phyloP scores from a whole-genome alignment of 1,140 invertebrate species.

The Hetaerina americana region DNA sequence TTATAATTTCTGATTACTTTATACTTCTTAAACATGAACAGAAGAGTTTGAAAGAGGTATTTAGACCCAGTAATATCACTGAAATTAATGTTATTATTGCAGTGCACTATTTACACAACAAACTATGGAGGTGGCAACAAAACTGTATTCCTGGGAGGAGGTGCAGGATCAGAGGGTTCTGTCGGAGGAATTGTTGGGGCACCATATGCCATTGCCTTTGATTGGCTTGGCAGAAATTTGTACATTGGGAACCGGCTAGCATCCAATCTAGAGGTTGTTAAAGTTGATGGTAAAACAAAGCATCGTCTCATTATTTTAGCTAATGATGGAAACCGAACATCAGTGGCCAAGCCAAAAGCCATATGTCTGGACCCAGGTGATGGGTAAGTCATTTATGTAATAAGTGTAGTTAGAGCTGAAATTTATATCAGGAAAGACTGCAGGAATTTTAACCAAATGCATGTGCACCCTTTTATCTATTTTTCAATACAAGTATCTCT shows the following conservation, averaged over 20 bases:
- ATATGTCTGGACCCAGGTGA: conserved; percentile 82
- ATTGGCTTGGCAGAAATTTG: conserved; percentile 91
- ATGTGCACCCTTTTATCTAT: background rate
- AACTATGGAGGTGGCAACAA: conserved; percentile 77
- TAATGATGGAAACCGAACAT: conserved; percentile 76
- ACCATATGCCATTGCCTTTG: conserved; percentile 82
- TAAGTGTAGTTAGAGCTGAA: background rate
- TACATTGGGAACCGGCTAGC: conserved; percentile 86
- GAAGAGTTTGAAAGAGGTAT: background rate
- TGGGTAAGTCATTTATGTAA: conserved; percentile 43
- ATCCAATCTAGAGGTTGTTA: conserved; percentile 85
- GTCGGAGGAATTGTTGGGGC: conserved; percentile 66
- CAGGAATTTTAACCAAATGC: too few relatives aligned
- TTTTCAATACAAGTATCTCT: too few relatives aligned
- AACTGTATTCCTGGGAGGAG: conserved; percentile 56
- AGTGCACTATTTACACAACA: conserved; percentile 75
- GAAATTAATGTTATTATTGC: conserved; percentile 31
- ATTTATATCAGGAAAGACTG: too few relatives aligned
- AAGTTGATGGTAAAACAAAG: conserved; percentile 68
- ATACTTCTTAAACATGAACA: conserved; percentile 9
- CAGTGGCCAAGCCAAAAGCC: conserved; percentile 75
- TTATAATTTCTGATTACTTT: conserved; percentile 7
- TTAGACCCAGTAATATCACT: too few relatives aligned
- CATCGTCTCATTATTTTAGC: conserved; percentile 78
- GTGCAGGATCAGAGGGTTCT: conserved; percentile 38